These are phyloP conservation scores for Otocyon megalotis DNA, from an alignment of 2,113 vertebrate species.

Conservation along the genomic window DNA sequence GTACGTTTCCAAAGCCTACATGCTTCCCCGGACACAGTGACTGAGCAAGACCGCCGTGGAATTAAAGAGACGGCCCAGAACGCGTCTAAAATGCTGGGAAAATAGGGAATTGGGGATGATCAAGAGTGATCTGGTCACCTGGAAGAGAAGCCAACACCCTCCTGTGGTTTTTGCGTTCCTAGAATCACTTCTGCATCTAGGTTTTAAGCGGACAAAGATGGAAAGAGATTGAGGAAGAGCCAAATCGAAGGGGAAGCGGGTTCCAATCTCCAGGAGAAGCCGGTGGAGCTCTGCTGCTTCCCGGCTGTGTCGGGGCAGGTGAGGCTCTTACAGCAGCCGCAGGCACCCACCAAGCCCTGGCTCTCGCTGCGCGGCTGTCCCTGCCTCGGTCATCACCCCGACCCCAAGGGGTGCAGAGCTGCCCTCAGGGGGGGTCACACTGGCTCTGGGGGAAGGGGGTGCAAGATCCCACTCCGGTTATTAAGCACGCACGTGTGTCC, in stretches of 20 bases:
- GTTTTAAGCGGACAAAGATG: background rate
- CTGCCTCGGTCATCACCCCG: accelerated
- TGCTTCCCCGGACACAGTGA: background rate
- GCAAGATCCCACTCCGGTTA: background rate
- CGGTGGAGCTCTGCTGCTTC: accelerated
- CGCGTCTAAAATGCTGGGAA: background rate
- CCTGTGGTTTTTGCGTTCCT: background rate
- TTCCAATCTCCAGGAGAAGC: background rate
- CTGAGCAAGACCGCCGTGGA: background rate
- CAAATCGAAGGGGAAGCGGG: accelerated
- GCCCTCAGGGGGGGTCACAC: background rate
- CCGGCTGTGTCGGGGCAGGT: accelerated
- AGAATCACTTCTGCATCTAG: background rate
- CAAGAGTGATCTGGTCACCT: background rate
- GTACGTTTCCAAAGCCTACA: background rate
- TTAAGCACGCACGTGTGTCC: background rate
- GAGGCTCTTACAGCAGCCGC: accelerated
- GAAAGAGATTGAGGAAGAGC: background rate
- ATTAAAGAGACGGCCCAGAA: background rate
- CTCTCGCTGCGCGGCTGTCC: accelerated
- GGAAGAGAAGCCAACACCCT: background rate
- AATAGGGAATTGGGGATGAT: accelerated
- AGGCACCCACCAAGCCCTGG: accelerated
- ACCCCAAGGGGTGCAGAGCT: background rate
- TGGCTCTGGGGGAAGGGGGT: background rate